Evolutionary conservation across 2,797 vertebrate genomes (phyloP), one percentile per base, ranked within the genome.

Genomic region (Tokudaia tokunoshimensis): DNA sequence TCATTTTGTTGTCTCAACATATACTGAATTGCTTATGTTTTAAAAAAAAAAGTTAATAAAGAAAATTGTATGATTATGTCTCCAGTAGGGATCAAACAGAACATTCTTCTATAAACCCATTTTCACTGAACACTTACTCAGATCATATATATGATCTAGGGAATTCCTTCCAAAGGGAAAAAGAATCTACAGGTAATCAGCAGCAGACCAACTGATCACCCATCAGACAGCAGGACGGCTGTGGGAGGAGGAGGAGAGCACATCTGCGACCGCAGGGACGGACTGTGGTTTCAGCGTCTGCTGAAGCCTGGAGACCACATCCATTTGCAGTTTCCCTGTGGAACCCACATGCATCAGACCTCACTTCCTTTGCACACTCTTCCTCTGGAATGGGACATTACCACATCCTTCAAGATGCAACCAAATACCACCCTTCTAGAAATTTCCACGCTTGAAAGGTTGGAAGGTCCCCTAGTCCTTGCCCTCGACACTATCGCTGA

Each of bases 241-340:
- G 26, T n/a, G 37, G 24, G 24, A 12, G 72, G 15, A 12, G 72
- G 15, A 2, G 22, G 37, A 80, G 29, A 31, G 65, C 50, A 15
- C 44, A 44, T 31, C 4, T 31, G 24, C 12, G 29, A 70, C 61
- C 41, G 9, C 37, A 52, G 52, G 52, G 52, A 50, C 29, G 13
- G 59, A n/a, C 2, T 50, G 14, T 26, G 37, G 65, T 1, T 7
- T 57, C 81, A 26, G 52, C 1, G 10, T 34, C 26, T 4, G 24
- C 15, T 1, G 9, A 6, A 34, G 13, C 31, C 70, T 65, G 13
- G 17, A 12, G 24, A 2, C 4, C n/a, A 34, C 1, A 6, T 2
- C 17, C 44, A n/a, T 15, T 37, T 41, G 12, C 4, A 55, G 34
- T 47, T 57, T 61, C 44, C 74, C 41, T 34, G 17, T 7, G 12